A percentile compares a stretch with the other conserved stretches of the same genome.
Evolutionary conservation across 2,797 vertebrate genomes (phyloP).

Genomic region (Darevskia mixta): DNA sequence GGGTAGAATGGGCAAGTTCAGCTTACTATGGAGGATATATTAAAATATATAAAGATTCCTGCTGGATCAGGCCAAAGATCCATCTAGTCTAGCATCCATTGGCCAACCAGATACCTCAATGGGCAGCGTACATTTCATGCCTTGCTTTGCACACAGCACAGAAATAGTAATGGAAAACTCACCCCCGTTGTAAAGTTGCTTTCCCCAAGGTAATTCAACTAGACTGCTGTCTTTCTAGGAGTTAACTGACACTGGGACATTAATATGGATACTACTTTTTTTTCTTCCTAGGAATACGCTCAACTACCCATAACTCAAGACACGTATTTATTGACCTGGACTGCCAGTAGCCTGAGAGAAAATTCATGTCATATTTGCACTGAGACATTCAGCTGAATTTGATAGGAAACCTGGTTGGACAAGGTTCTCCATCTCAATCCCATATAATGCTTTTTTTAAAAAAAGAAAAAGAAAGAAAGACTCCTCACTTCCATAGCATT

Average conservation of each 20-base stretch:
- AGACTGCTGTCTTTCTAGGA: conserved; percentile 3
- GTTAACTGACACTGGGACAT: background rate
- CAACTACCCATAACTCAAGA: background rate
- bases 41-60: too few species aligned
- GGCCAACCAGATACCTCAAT: too few species aligned
- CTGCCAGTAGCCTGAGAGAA: background rate
- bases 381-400: conserved; percentile 27
- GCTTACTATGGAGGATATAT: background rate
- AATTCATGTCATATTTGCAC: conserved; percentile 6
- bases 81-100: too few species aligned
- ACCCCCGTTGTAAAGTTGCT: background rate
- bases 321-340: conserved; percentile 24
- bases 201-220: background rate
- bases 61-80: too few species aligned
- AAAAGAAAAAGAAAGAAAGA: background rate
- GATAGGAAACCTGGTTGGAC: background rate
- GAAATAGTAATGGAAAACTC: background rate
- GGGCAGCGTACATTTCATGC: background rate
- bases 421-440: background rate
- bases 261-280: conserved; percentile 35
- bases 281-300: conserved; percentile 6
- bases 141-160: background rate
- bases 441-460: background rate
- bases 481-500: conserved; percentile 27
- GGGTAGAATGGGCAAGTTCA: background rate